Evolutionary conservation across 2,888 invertebrate species (phyloP), one percentile per base, ranked within the genome.

Genomic region (Agrotis exclamationis): DNA sequence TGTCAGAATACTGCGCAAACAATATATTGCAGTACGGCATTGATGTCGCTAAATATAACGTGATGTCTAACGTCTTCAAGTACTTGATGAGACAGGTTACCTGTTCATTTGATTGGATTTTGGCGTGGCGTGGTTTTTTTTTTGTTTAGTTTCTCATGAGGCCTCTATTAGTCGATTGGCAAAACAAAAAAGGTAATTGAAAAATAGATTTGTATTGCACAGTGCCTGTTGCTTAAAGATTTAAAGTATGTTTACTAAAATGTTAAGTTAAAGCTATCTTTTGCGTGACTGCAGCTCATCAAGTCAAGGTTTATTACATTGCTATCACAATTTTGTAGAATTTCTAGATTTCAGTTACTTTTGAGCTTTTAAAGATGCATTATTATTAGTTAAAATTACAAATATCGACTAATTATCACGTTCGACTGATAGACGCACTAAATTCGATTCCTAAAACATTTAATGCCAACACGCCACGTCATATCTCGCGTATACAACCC

Each of bases 41-140:
- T 83, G 96, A 96, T 70, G 94, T 91, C 13, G 96, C 96, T 22
- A 93, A 93, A 81, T 95, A 95, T 79, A 95, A 95, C 74, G 88
- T 95, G 57, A 78, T 93, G 22, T 87, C 92, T 20, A 80, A 90
- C 64, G 70, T 96, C 77, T 74, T 94, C 84, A 93, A 93, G 76
- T 93, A 87, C 79, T 78, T 95, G 64, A 90, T 93, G 88, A 89
- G 89, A 89, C 90, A 96, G 96, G 96, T 93, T 91, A 90, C 79
- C 78, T 80, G 75, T 63, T 62, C 70, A 84, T 64, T 80, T 67
- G 64, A 68, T 82, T 72, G 57, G 50, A 45, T 65, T 65, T 24
- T 78, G 82, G 48, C 58, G 16, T 77, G 82, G 78, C 79, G 82
- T 79, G 56, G 48, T 47, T 22, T 24, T 11, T n/a, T 47, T 56